Evolutionary conservation across 2,113 vertebrate species (phyloP), one percentile per base, ranked within the genome.

Genomic region (Charadrius vociferus): DNA sequence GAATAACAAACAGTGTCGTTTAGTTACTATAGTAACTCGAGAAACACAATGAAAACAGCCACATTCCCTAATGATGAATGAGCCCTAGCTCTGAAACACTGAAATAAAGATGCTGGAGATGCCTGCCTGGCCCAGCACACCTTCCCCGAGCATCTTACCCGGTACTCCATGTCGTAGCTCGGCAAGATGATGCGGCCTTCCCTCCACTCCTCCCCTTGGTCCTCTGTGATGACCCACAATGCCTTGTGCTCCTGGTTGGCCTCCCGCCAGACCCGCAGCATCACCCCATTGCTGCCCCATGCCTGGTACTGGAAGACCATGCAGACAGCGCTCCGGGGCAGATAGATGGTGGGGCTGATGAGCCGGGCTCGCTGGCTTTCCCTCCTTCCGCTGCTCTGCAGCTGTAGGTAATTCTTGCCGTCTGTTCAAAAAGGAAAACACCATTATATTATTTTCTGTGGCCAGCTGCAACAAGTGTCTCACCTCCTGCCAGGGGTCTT

Each of bases 181-280:
- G 99, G 99, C 95, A 99, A 97, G 96, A 99, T 98, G 98, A 99
- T 99, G 67, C 99, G 98, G 12, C 99, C 99, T 88, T 99, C 99
- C 78, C 98, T 99, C 99, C 99, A 99, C 91, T 99, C 98, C n/a
- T 98, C 95, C 8, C 99, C 99, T 93, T 99, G 99, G 97, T 99
- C 99, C 74, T 99, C 99, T 1, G 97, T 97, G 26, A 99, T 98
- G 53, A 98, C 97, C 99, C 99, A 99, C 34, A 99, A 98, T 8
- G 98, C 97, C 20, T 99, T 99, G 97, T 98, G 99, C 79, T 99
- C 99, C 91, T 99, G 99, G 87, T 98, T 98, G 21, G 97, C 98
- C 95, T 99, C 99, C 78, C 98, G 98, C 87, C 99, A 97, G 81
- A 99, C 99, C 93, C 98, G 98, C 89, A 99, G 98, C 70, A 98